Base-by-base conservation (phyloP, 2,113 vertebrate genomes). In the Limnothrissa miodon region DNA sequence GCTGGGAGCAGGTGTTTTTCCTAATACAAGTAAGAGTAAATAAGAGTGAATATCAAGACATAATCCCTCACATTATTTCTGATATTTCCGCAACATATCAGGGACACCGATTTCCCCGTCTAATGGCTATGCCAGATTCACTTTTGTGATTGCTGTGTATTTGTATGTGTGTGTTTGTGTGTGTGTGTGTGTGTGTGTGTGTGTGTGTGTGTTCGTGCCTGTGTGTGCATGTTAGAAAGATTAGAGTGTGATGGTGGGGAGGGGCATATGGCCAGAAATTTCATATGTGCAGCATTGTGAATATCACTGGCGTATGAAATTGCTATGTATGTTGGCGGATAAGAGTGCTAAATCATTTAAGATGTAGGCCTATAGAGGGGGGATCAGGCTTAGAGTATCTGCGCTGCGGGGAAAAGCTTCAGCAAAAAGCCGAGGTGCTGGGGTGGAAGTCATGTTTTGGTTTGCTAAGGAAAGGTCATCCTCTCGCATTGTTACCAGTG, bases 1-100 rank as follows among this genome's bases (percentile, higher is more conserved):
- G 93, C 93, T 92, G 92, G 94, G 95, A 95, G 93, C 93, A 95
- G 95, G 94, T 96, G 93, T 94, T 93, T 96, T 94, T 84, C 89
- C 91, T 92, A 92, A 94, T 90, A 92, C 92, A 93, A 92, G 89
- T 86, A 88, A 86, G 83, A 88, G 93, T 94, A 95, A 96, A 93
- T 95, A 94, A 92, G 93, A 93, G 92, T 92, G 93, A 92, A 93
- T 95, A 95, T 95, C 93, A 92, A 93, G 92, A 87, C 87, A 89
- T 97, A 96, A 96, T 96, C 95, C 93, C 89, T 86, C 89, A 89
- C 90, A 93, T 94, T 93, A 91, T 95, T 94, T 92, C 90, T 95
- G 90, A 93, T 92, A 95, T 95, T 91, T 96, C 87, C 89, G 92
- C 90, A 93, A 96, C 93, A 86, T 94, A 94, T 93, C 90, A 92